Conservation (phyloP, 2,888 invertebrate species). For the Phyllotreta striolata region DNA sequence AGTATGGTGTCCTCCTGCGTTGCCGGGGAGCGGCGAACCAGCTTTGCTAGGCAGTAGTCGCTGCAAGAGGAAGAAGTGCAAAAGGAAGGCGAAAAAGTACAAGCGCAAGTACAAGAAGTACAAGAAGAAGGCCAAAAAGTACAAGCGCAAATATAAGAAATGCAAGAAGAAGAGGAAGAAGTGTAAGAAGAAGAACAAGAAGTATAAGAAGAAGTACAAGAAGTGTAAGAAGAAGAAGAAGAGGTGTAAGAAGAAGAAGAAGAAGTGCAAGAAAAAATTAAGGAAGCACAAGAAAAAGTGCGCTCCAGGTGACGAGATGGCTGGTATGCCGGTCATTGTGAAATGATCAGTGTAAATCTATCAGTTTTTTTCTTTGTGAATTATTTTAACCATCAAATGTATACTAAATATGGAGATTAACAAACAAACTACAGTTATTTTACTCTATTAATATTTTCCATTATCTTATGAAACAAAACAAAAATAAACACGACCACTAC, state of each 20-base stretch:
- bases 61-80: constrained; percentile 1
- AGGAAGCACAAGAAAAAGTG: not conserved
- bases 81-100: not conserved
- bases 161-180: not conserved
- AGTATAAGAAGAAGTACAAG: not conserved
- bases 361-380: no score
- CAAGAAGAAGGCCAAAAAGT: not conserved
- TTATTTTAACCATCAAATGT: no score
- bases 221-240: not conserved
- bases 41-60: not conserved
- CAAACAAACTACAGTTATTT: no score
- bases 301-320: no score
- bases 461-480: no score
- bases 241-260: constrained; percentile 1
- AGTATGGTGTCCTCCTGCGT: not conserved
- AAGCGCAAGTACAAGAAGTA: constrained; percentile 10
- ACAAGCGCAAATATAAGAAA: constrained; percentile 1
- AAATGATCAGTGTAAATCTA: no score
- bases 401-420: no score
- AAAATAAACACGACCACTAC: no score
- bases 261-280: constrained; percentile 1
- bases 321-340: no score
- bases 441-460: no score
- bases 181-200: not conserved
- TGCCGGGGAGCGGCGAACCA: not conserved